Percentiles rank a stretch among this genome's conserved stretches.
These are phyloP conservation scores for Apus apus DNA, from an alignment of 2,113 vertebrate genomes.

Conservation along the genomic window DNA sequence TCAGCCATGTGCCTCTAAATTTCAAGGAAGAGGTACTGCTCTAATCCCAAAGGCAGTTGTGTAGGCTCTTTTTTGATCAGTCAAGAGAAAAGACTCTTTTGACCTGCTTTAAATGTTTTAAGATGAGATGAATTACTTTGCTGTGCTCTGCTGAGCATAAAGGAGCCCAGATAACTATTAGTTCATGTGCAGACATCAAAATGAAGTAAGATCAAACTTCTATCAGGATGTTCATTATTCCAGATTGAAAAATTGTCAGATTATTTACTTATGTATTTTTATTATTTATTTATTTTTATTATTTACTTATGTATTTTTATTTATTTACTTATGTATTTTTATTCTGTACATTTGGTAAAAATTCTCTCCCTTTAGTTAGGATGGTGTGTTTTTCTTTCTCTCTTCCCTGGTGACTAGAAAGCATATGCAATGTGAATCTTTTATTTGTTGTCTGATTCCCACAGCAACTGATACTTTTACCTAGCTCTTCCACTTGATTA, in stretches of 20 bases:
- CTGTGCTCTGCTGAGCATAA: neutral
- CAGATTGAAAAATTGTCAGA: neutral
- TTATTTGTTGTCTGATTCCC: neutral
- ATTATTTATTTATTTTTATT: neutral
- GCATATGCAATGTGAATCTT: neutral
- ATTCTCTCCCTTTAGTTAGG: neutral
- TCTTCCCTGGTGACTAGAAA: neutral
- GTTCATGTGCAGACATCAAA: neutral
- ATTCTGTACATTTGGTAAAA: neutral
- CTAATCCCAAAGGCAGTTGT: neutral
- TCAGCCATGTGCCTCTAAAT: neutral
- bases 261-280: neutral
- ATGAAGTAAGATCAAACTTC: neutral
- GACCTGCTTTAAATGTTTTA: neutral
- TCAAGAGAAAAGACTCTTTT: neutral
- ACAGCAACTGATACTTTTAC: neutral
- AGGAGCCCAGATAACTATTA: neutral
- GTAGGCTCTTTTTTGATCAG: neutral
- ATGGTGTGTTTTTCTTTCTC: neutral
- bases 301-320: too few species aligned
- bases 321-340: neutral
- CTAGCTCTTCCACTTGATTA: neutral
- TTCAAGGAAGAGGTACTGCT: neutral
- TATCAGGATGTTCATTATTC: neutral
- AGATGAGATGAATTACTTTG: neutral